Base-by-base conservation (phyloP, 2,888 invertebrate genomes). In the Nowickia ferox region DNA sequence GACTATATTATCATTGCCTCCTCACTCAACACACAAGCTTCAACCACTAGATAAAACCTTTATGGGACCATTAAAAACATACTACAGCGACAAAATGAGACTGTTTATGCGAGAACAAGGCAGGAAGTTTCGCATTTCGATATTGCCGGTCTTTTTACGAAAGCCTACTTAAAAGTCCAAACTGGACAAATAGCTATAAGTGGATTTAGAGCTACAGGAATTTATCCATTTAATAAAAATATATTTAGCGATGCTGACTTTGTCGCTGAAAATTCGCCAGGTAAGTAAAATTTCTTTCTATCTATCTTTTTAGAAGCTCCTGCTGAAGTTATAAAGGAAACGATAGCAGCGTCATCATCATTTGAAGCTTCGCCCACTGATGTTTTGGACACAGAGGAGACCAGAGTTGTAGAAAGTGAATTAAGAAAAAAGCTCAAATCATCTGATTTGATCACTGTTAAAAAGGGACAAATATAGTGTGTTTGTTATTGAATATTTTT, bases 31-130 rank as follows among this genome's bases (percentile, higher is more conserved):
- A 13, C 75, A 65, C 53, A 53, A 75, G 44, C 19, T 75, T 3
- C 53, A 65, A 13, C 61, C 85, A 3, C 76, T 87, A 13, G 81
- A 87, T 22, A 83, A 80, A 59, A 75, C 77, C 30, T 85, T 87
- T 74, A 87, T 87, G 82, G 82, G 79, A 38, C 79, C 83, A 57
- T 57, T 87, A 22, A 88, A 87, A 74, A 71, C 22, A 22, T 86
- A 81, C 22, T 87, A 86, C 55, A 84, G 53, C 51, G 86, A 87
- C 10, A 75, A 84, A 78, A 75, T 85, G 30, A 78, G 85, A 57
- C 42, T n/a, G n/a, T 63, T 85, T 72, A 81, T 65, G 9, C 40
- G 81, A 38, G 81, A 84, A 48, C 22, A 74, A 46, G 75, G 63
- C 42, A 66, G 84, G 48, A 85, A 84, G 61, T 84, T 19, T 3